Base-by-base conservation (phyloP, 2,888 invertebrate species). In the Andrena fulva region DNA sequence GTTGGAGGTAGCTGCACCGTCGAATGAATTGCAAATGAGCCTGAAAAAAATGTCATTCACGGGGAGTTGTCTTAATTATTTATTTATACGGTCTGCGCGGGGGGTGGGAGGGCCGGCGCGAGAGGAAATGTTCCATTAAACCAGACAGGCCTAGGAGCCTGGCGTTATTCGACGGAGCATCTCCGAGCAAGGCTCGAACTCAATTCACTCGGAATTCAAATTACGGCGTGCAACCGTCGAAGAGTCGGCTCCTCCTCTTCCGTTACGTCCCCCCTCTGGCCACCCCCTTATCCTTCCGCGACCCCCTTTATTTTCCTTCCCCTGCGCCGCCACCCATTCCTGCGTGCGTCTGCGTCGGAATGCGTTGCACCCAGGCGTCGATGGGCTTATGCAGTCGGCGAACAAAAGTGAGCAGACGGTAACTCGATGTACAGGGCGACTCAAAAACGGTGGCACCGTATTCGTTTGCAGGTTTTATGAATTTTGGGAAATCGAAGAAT, bases 121-220 rank as follows among this genome's bases (percentile, higher is more conserved):
- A 52, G 62, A 31, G 80, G 82, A 85, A 79, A 80, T 81, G 85
- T 81, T 83, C 82, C 82, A 85, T 87, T 84, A 82, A 76, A 74
- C 84, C 72, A 77, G 80, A 82, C 82, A 84, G 80, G 78, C 67
- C 78, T 80, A 80, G 80, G 73, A 42, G 70, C 62, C 72, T 74
- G 24, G 76, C 82, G 84, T 89, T 87, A 89, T 77, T 85, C 89
- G 87, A 85, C 90, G 87, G 88, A 89, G 86, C 86, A 90, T 88
- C 86, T 42, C 85, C 77, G 83, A 87, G 88, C 85, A 87, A 85
- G 87, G 79, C 87, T 87, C 87, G 86, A 90, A 90, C 91, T 91
- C 91, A 89, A 92, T 92, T 92, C 91, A 90, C 89, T 89, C 90
- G 92, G 92, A 91, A 92, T 92, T 92, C 91, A 92, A 92, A 92